phyloP scores from a whole-genome alignment of 2,888 invertebrate species.

The Ferdinandea cuprea region DNA sequence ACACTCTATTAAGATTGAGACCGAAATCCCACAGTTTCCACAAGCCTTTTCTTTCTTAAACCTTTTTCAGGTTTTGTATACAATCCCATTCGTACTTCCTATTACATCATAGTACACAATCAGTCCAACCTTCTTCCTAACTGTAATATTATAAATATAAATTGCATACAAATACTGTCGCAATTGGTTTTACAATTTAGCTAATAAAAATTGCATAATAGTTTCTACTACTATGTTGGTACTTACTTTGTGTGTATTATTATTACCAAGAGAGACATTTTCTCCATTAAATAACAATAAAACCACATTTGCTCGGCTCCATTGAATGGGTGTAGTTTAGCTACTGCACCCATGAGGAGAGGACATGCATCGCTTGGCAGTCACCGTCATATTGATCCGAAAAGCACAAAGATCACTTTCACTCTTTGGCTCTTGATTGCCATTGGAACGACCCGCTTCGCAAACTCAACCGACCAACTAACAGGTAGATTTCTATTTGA shows the following conservation, averaged over 20 bases:
- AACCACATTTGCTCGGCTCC: slow-evolving; percentile 1
- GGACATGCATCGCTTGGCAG: slow-evolving; percentile 26
- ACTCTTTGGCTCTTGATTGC: slow-evolving; percentile 1
- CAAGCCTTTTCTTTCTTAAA: too few relatives aligned
- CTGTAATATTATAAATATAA: too few relatives aligned
- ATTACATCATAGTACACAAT: too few relatives aligned
- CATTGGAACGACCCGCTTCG: slow-evolving; percentile 1
- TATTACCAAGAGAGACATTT: too few relatives aligned
- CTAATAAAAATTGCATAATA: not conserved
- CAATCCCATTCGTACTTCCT: too few relatives aligned
- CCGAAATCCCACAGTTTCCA: too few relatives aligned
- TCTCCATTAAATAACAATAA: not conserved
- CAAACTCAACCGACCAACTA: slow-evolving; percentile 3
- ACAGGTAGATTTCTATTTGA: slow-evolving; percentile 15
- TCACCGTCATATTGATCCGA: not conserved
- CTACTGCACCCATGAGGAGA: slow-evolving; percentile 21
- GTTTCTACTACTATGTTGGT: too few relatives aligned
- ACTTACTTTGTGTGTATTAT: too few relatives aligned
- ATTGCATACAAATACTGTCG: too few relatives aligned
- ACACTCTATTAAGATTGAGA: too few relatives aligned
- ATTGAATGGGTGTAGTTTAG: not conserved
- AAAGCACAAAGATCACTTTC: slow-evolving; percentile 17
- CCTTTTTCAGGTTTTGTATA: too few relatives aligned
- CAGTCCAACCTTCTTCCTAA: too few relatives aligned
- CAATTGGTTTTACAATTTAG: not conserved